phyloP scores from a whole-genome alignment of 92 coral and sea anemone genomes.

The Palythoa caribaeorum region DNA sequence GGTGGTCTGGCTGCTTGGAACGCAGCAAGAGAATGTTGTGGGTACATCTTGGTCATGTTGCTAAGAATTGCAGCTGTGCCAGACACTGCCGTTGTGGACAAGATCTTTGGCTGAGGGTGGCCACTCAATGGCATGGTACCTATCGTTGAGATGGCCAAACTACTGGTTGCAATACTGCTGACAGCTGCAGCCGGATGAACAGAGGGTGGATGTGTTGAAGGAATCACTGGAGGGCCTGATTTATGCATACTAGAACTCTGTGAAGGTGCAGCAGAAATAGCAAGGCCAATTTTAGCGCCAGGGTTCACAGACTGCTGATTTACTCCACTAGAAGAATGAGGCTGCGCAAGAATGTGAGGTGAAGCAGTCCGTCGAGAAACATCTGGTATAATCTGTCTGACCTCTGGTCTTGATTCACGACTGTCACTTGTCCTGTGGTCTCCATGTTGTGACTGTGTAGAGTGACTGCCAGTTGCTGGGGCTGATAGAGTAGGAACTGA shows the following conservation, averaged over 20 bases:
- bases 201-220: slow-evolving; percentile 13
- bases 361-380: slow-evolving; percentile 36
- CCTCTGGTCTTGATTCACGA: slow-evolving; percentile 39
- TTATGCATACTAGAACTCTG: slow-evolving; percentile 44
- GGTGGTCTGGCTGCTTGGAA: slow-evolving; percentile 59
- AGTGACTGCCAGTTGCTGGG: slow-evolving; percentile 20
- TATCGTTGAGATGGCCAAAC: slow-evolving; percentile 56
- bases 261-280: slow-evolving; percentile 16
- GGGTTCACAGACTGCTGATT: slow-evolving; percentile 26
- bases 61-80: slow-evolving; percentile 57
- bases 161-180: slow-evolving; percentile 46
- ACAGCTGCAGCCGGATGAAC: slow-evolving; percentile 45
- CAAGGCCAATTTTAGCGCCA: slow-evolving; percentile 20
- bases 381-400: slow-evolving; percentile 25
- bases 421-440: slow-evolving; percentile 22
- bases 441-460: slow-evolving; percentile 22
- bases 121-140: slow-evolving; percentile 33
- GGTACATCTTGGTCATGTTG: slow-evolving; percentile 54
- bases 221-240: slow-evolving; percentile 14
- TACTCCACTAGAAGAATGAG: background rate
- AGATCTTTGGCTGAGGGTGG: slow-evolving; percentile 61
- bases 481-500: slow-evolving; percentile 8
- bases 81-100: slow-evolving; percentile 50
- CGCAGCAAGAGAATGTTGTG: slow-evolving; percentile 56
- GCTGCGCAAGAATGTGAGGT: slow-evolving; percentile 29